A percentile compares a stretch with the other conserved stretches of the same genome.
Conservation (phyloP, 2,888 invertebrate genomes). For the Corythucha ciliata region DNA sequence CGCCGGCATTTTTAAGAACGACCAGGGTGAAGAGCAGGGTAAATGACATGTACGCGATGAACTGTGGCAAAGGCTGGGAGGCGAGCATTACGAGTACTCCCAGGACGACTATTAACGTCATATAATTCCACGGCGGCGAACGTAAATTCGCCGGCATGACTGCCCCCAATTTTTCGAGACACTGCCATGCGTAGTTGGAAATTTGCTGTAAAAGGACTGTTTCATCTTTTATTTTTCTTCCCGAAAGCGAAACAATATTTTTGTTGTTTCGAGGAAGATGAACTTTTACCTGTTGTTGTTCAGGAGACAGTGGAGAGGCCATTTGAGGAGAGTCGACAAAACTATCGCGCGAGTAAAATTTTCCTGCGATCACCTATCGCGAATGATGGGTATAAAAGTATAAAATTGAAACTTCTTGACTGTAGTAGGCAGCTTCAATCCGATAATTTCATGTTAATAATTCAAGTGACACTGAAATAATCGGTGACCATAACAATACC, state of each 20-base stretch:
- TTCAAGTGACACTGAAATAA: too few relatives aligned
- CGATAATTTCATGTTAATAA: too few relatives aligned
- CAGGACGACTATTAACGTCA: slow-evolving; percentile 13
- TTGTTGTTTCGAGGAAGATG: neutral
- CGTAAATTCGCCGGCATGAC: slow-evolving; percentile 14
- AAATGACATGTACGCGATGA: slow-evolving; percentile 19
- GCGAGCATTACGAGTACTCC: slow-evolving; percentile 12
- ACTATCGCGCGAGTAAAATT: too few relatives aligned
- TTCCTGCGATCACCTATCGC: neutral
- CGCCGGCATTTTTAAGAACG: slow-evolving; percentile 14
- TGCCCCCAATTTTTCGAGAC: slow-evolving; percentile 1
- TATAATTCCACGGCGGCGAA: slow-evolving; percentile 16
- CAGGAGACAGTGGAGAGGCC: slow-evolving; percentile 66
- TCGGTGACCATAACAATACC: too few relatives aligned
- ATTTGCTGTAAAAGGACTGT: neutral
- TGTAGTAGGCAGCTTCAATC: too few relatives aligned
- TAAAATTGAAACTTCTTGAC: too few relatives aligned
- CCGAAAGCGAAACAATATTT: neutral
- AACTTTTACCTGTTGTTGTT: slow-evolving; percentile 58
- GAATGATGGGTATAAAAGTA: too few relatives aligned
- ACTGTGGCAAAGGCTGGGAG: slow-evolving; percentile 14
- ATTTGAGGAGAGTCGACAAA: too few relatives aligned
- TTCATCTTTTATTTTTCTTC: neutral
- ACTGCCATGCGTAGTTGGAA: too few relatives aligned
- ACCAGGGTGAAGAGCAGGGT: slow-evolving; percentile 18